Base-by-base conservation (phyloP, 37 sponge, comb jelly and placozoan genomes). In the Beroe ovata region DNA sequence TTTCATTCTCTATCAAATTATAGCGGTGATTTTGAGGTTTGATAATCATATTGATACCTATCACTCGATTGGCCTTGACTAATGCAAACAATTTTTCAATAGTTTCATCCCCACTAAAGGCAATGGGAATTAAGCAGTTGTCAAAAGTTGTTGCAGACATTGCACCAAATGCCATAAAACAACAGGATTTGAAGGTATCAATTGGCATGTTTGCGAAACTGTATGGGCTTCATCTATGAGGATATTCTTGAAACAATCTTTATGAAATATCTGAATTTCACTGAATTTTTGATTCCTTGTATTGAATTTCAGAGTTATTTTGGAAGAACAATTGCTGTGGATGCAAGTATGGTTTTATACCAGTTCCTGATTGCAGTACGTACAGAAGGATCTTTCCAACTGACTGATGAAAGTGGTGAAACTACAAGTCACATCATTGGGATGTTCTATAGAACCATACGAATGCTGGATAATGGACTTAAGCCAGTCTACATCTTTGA, bases 351-450 rank as follows among this genome's bases (percentile, higher is more conserved):
- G 99, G 88, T 96, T 64, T 39, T 98, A 0, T 98, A 98, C 90
- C 99, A 98, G 93, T 98, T 98, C 40, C 90, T 98, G 38, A 98
- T 98, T 47, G 99, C 99, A 38, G 95, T 98, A 22, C 84, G 99
- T 30, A 34, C 92, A 23, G 96, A 96, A 62, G 99, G 96, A 34
- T 81, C 92, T 0, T 58, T 37, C 54, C 90, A 89, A 54, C 88
- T 98, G 58, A 95, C 93, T n/a, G 88, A 90, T 66, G 91, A 91
- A 29, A 92, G 93, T 66, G 99, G 99, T 29, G 99, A 98, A 28
- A 93, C 92, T 29, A 98, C 99, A 21, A 98, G 97, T 66, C 97
- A 97, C 39, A 63, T 97, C 88, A 92, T 95, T 90, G 99, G 99
- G 2, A 88, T 99, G 89, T 95, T 99, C 72, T 99, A 99, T 71